A percentile compares a stretch with the other conserved stretches of the same genome.
Conservation (phyloP, 2,888 invertebrate genomes). For the Chelonus formosanus region DNA sequence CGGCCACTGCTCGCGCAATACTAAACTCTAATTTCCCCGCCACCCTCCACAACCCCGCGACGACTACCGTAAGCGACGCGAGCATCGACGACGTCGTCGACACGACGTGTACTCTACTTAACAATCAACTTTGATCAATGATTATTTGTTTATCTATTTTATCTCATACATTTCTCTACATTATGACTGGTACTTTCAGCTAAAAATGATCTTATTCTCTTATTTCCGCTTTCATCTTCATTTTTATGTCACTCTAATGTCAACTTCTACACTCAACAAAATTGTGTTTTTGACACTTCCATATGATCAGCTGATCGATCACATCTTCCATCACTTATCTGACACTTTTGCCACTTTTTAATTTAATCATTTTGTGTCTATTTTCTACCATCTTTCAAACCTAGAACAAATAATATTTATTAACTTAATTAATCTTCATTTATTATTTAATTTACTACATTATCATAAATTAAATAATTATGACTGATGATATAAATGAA, state of each 20-base stretch:
- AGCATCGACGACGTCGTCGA: conserved; percentile 40
- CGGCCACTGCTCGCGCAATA: conserved; percentile 58
- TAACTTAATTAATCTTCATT: not conserved
- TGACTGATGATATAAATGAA: no score
- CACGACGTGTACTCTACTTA: conserved; percentile 26
- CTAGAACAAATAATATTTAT: not conserved
- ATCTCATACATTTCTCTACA: no score
- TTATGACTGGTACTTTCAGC: no score
- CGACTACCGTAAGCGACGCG: conserved; percentile 39
- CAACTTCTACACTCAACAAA: not conserved
- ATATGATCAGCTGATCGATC: conserved; percentile 18
- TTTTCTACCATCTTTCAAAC: not conserved
- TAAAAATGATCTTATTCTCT: not conserved
- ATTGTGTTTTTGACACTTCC: conserved; percentile 14
- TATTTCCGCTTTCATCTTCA: not conserved
- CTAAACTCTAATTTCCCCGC: conserved; percentile 55
- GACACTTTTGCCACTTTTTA: conserved; percentile 3
- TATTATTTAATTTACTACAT: not conserved
- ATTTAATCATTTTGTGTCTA: not conserved
- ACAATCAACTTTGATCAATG: not conserved
- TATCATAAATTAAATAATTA: no score
- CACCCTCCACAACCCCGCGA: conserved; percentile 44
- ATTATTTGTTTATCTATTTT: no score
- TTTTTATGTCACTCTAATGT: not conserved
- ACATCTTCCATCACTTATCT: conserved; percentile 4